Evolutionary conservation across 2,113 vertebrate species (phyloP).

Genomic region (Elgaria multicarinata): DNA sequence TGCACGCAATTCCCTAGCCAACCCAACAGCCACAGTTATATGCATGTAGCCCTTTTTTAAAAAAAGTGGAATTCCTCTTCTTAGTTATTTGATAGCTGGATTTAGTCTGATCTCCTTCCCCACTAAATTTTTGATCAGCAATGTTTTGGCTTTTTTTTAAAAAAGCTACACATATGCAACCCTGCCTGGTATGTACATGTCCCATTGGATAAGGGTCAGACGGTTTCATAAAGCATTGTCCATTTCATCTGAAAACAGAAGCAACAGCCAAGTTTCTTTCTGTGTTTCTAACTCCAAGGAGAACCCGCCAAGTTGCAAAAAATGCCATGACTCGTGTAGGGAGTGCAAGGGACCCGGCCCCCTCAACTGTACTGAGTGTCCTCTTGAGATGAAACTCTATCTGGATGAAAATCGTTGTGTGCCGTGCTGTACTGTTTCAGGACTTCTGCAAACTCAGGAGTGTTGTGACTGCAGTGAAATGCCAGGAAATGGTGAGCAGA

Average conservation of each 20-base stretch:
- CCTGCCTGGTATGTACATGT: not conserved
- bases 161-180: not conserved
- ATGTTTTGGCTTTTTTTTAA: not conserved
- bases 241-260: not conserved
- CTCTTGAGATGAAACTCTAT: slow-evolving; percentile 75
- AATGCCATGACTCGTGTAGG: slow-evolving; percentile 84
- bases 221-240: not conserved
- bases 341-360: slow-evolving; percentile 87
- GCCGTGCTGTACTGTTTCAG: slow-evolving; percentile 78
- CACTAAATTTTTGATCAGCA: not conserved
- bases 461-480: slow-evolving; percentile 87
- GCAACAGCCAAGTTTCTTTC: not conserved
- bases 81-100: not conserved
- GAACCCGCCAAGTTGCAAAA: slow-evolving; percentile 73
- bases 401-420: slow-evolving; percentile 86
- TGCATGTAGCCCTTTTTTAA: not conserved
- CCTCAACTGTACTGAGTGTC: slow-evolving; percentile 86
- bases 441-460: slow-evolving; percentile 51
- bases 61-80: not conserved
- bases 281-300: slow-evolving; percentile 50
- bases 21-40: not conserved
- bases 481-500: slow-evolving; percentile 73
- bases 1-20: not conserved
- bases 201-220: not conserved
- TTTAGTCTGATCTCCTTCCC: not conserved